phyloP scores from a whole-genome alignment of 2,113 vertebrate species.

The Salvator merianae region DNA sequence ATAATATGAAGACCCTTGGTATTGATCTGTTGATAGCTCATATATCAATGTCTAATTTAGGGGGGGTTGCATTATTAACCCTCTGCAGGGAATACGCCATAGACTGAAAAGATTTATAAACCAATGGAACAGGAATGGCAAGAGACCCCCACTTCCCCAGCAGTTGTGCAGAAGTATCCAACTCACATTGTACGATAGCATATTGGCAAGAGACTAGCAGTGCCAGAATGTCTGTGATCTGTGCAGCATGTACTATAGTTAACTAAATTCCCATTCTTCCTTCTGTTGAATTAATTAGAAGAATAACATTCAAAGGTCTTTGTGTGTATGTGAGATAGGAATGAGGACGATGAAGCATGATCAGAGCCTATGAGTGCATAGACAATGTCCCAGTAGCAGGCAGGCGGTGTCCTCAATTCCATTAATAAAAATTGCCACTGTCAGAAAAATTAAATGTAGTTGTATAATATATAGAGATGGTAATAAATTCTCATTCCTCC shows the following conservation, averaged over 20 bases:
- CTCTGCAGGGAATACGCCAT: neutral
- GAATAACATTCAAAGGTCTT: conserved; percentile 8
- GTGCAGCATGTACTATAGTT: neutral
- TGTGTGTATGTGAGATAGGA: neutral
- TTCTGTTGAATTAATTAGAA: conserved; percentile 14
- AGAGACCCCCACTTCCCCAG: neutral
- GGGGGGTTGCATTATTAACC: neutral
- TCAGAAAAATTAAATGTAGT: conserved; percentile 26
- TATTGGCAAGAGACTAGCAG: conserved; percentile 1
- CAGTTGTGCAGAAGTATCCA: neutral
- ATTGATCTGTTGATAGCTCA: neutral
- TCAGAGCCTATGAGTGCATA: neutral
- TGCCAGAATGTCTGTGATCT: neutral
- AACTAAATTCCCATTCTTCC: conserved; percentile 19
- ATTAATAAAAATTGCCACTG: conserved; percentile 32
- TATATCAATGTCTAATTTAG: neutral
- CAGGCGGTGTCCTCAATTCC: neutral
- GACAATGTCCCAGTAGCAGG: neutral
- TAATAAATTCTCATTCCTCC: conserved; percentile 39
- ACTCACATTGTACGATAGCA: neutral
- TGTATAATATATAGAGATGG: conserved; percentile 33
- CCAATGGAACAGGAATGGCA: neutral
- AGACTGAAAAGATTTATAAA: neutral
- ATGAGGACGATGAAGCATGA: neutral
- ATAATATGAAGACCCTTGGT: neutral